phyloP scores from a whole-genome alignment of 2,888 invertebrate genomes.

The Andrena bucephala region DNA sequence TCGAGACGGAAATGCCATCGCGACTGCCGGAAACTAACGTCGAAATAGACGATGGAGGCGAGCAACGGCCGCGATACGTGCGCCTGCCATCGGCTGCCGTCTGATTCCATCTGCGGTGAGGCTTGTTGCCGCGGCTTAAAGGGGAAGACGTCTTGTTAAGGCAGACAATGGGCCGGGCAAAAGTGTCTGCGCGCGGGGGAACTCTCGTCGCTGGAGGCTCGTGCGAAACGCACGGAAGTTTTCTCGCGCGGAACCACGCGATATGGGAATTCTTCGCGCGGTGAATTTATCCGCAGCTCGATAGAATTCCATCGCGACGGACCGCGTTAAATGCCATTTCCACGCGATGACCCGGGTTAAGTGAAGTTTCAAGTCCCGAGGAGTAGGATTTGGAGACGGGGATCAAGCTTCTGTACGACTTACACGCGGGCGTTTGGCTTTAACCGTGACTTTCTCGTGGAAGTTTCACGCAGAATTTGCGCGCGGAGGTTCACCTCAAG shows the following conservation, averaged over 20 bases:
- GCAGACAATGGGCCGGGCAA: constrained; percentile 25
- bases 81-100: constrained; percentile 62
- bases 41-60: constrained; percentile 57
- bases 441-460: constrained; percentile 19
- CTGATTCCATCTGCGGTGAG: constrained; percentile 63
- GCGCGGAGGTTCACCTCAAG: background rate
- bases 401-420: background rate
- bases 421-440: background rate
- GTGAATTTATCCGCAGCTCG: background rate
- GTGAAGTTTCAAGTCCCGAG: background rate
- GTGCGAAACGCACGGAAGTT: background rate
- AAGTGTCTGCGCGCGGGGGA: background rate
- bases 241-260: background rate
- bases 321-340: background rate
- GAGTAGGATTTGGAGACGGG: background rate
- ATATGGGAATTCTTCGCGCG: background rate
- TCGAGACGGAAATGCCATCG: constrained; percentile 71
- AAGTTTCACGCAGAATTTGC: background rate
- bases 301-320: constrained; percentile 9
- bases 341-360: background rate
- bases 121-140: constrained; percentile 57
- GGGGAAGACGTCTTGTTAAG: constrained; percentile 48
- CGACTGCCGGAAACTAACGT: constrained; percentile 69
- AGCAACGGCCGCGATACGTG: constrained; percentile 40
- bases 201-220: background rate